phyloP scores from a whole-genome alignment of 2,113 vertebrate genomes.

The Ranitomeya variabilis region DNA sequence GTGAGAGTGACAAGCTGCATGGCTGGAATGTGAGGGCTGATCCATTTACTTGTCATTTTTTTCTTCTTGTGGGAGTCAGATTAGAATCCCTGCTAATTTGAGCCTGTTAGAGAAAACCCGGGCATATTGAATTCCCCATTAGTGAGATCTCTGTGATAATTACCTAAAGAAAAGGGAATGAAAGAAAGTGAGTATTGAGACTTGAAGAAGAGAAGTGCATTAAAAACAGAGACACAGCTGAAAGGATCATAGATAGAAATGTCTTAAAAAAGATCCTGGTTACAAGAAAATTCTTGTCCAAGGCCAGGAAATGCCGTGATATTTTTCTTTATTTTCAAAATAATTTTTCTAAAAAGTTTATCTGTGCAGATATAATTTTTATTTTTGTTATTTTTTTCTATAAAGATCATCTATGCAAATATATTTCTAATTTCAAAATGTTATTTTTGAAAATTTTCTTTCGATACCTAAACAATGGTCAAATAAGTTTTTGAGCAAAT shows the following conservation, averaged over 20 bases:
- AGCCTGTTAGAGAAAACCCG: slow-evolving; percentile 41
- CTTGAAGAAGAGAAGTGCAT: background rate
- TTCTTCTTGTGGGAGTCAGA: slow-evolving; percentile 36
- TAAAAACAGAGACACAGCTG: background rate
- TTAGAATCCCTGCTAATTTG: slow-evolving; percentile 48
- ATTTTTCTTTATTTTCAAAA: background rate
- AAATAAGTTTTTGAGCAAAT: background rate
- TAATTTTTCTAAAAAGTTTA: background rate
- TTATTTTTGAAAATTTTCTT: background rate
- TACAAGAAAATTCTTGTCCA: background rate
- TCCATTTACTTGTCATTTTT: slow-evolving; percentile 43
- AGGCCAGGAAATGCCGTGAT: background rate
- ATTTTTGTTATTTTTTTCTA: background rate
- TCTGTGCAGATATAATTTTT: background rate
- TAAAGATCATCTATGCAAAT: background rate
- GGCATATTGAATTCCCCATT: slow-evolving; percentile 51
- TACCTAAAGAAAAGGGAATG: slow-evolving; percentile 15
- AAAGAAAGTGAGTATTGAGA: slow-evolving; percentile 37
- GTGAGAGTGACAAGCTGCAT: slow-evolving; percentile 49
- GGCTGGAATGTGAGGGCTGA: slow-evolving; percentile 47
- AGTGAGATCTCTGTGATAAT: slow-evolving; percentile 27
- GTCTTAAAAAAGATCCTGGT: background rate
- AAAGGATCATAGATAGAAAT: slow-evolving; percentile 8
- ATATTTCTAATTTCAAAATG: background rate
- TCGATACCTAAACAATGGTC: background rate